phyloP scores from a whole-genome alignment of 2,888 invertebrate genomes.

The Epinotia ramella region DNA sequence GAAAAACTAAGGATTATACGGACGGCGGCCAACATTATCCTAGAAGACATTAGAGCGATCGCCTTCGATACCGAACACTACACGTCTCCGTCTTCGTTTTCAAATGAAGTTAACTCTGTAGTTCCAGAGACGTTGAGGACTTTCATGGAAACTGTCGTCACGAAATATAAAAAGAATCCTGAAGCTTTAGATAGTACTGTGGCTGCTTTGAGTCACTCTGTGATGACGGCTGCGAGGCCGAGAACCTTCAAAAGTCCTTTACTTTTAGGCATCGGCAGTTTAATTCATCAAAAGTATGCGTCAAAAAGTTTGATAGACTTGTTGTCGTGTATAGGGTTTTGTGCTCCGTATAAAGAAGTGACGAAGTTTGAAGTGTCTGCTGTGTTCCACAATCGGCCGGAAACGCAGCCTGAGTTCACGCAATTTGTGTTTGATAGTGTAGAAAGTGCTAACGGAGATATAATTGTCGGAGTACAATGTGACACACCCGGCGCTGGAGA shows the following conservation, averaged over 20 bases:
- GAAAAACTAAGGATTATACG: not conserved
- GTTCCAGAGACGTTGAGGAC: constrained; percentile 6
- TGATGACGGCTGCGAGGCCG: constrained; percentile 11
- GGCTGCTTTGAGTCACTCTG: constrained; percentile 4
- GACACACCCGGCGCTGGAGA: not conserved
- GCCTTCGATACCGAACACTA: not conserved
- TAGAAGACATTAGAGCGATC: not conserved
- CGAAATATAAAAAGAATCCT: not conserved
- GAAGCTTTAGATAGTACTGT: not conserved
- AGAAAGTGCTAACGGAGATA: not conserved
- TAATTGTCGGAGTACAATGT: constrained; percentile 15
- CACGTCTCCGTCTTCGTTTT: not conserved
- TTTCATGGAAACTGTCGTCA: constrained; percentile 5
- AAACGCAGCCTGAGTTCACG: not conserved
- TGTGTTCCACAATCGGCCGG: not conserved
- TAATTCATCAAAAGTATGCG: constrained; percentile 15
- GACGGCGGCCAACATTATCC: constrained; percentile 6
- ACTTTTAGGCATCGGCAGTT: constrained; percentile 3
- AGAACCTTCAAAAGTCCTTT: constrained; percentile 11
- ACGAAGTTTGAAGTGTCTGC: not conserved
- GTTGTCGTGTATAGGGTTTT: constrained; percentile 11
- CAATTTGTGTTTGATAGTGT: constrained; percentile 25
- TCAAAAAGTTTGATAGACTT: constrained; percentile 17
- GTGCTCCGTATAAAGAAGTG: constrained; percentile 12
- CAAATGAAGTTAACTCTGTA: not conserved